Percentiles rank a stretch among this genome's conserved stretches.
Evolutionary conservation across 1,140 invertebrate species (phyloP).

Genomic region (Zaprionus africanus): DNA sequence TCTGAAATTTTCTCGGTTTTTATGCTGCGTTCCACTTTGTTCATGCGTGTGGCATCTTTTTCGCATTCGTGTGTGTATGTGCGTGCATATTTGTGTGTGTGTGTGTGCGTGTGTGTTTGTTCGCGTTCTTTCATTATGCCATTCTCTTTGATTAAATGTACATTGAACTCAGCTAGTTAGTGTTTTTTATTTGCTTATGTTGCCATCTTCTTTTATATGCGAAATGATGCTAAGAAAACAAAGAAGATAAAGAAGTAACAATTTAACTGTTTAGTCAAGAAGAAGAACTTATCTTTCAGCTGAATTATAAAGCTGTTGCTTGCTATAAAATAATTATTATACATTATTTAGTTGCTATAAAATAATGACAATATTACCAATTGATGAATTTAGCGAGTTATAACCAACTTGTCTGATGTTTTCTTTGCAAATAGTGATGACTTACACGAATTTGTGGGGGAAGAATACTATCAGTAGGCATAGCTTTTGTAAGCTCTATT

Average conservation of each 20-base stretch:
- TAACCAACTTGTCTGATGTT: not conserved
- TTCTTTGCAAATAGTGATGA: not conserved
- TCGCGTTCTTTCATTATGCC: constrained; percentile 62
- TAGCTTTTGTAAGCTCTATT: constrained; percentile 14
- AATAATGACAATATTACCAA: not conserved
- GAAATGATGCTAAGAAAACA: constrained; percentile 3
- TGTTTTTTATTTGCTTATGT: constrained; percentile 37
- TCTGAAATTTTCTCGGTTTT: constrained; percentile 34
- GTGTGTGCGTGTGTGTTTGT: constrained; percentile 51
- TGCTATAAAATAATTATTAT: too few relatives aligned
- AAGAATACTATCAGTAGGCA: constrained; percentile 26
- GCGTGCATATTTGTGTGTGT: constrained; percentile 24
- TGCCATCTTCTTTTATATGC: constrained; percentile 26
- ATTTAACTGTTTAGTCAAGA: constrained; percentile 10
- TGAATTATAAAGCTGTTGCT: too few relatives aligned
- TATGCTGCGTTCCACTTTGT: constrained; percentile 63
- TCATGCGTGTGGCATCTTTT: constrained; percentile 64
- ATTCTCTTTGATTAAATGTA: constrained; percentile 81
- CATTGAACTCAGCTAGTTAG: constrained; percentile 71
- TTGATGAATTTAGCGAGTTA: not conserved
- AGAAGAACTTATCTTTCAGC: not conserved
- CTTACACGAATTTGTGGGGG: not conserved
- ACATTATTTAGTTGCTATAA: too few relatives aligned
- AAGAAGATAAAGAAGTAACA: not conserved
- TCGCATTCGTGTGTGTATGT: constrained; percentile 19